These are phyloP conservation scores for Palythoa caribaeorum DNA, from an alignment of 92 coral and sea anemone genomes.

Conservation along the genomic window DNA sequence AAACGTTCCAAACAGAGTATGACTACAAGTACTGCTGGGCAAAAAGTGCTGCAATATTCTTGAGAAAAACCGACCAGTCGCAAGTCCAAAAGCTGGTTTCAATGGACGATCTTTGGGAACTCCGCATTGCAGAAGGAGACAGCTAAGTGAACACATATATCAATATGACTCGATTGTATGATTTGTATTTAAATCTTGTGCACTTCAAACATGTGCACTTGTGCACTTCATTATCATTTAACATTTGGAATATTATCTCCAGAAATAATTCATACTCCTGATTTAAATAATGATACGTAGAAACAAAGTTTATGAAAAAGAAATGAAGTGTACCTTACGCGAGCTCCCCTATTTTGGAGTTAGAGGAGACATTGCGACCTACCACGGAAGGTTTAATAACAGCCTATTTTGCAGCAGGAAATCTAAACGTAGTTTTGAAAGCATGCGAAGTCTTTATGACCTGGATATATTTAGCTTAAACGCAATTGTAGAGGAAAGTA, in stretches of 20 bases:
- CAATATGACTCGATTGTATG: not conserved
- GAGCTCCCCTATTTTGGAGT: conserved; percentile 19
- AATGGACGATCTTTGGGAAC: not conserved
- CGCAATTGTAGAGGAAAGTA: not conserved
- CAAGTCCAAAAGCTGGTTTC: conserved; percentile 1
- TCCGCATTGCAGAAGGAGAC: not conserved
- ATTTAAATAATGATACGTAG: not conserved
- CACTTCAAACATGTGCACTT: too few species aligned
- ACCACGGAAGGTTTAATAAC: conserved; percentile 29
- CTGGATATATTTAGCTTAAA: conserved; percentile 14
- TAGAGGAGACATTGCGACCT: not conserved
- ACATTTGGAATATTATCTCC: too few species aligned
- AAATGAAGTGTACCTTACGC: conserved; percentile 20
- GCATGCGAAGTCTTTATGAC: conserved; percentile 23
- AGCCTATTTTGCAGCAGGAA: not conserved
- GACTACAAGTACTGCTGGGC: conserved; percentile 37
- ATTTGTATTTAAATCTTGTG: not conserved
- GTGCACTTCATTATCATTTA: too few species aligned
- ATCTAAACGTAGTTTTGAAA: conserved; percentile 3
- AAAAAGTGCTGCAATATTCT: not conserved
- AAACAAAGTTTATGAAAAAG: conserved; percentile 7
- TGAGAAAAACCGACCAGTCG: conserved; percentile 7
- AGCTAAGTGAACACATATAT: not conserved
- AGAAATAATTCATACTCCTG: not conserved
- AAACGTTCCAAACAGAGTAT: conserved; percentile 7